These are phyloP conservation scores for Littorina saxatilis DNA, from an alignment of 1,140 invertebrate genomes.

Conservation along the genomic window DNA sequence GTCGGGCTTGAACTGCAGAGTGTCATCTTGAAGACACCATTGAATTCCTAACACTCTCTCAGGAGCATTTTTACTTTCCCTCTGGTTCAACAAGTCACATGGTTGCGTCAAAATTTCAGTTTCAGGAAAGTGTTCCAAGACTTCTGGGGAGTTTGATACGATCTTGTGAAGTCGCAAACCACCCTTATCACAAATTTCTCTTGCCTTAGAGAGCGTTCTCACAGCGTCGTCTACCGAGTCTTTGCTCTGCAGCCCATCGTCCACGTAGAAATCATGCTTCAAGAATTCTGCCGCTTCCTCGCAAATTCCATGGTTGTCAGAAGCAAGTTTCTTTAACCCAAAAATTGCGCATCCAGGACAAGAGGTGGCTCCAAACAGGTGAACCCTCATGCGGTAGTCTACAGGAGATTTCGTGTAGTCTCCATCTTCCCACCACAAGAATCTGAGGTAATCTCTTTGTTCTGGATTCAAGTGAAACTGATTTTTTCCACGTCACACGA, in stretches of 20 bases:
- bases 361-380: no score
- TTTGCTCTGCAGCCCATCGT: conserved; percentile 31
- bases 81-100: no score
- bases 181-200: not conserved
- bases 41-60: no score
- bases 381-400: conserved; percentile 41
- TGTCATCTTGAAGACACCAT: no score
- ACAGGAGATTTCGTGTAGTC: not conserved
- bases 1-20: no score
- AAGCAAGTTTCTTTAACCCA: conserved; percentile 21
- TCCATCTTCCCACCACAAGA: conserved; percentile 42
- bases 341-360: conserved; percentile 39
- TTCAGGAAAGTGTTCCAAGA: not conserved
- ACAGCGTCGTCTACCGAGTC: not conserved
- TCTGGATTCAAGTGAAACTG: conserved; percentile 29
- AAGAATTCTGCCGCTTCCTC: conserved; percentile 7
- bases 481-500: conserved; percentile 41
- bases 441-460: conserved; percentile 35
- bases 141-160: not conserved
- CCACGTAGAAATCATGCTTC: conserved; percentile 39
- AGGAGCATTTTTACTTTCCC: no score
- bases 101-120: no score
- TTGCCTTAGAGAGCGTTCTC: no score
- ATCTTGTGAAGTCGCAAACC: conserved; percentile 24
- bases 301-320: conserved; percentile 3